These are phyloP conservation scores for Porites australiensis DNA, from an alignment of 64 coral and sea anemone species.

Conservation along the genomic window DNA sequence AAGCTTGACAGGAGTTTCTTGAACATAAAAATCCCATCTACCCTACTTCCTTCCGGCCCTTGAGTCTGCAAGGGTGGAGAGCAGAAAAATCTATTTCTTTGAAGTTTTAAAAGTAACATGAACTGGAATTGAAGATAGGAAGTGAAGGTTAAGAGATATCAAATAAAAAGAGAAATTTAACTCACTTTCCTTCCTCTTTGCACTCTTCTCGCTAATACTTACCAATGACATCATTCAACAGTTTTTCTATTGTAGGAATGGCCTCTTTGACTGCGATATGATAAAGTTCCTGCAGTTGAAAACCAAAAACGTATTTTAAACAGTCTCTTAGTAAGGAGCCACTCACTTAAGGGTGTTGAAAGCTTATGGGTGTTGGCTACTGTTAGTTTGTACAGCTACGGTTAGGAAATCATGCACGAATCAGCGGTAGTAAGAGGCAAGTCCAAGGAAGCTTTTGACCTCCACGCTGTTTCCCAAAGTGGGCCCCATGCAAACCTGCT, in stretches of 20 bases:
- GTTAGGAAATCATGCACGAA: slow-evolving; percentile 10
- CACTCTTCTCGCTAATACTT: neutral
- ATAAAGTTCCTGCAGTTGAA: slow-evolving; percentile 47
- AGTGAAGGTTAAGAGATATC: no score
- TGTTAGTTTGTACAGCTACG: neutral
- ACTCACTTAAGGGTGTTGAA: no score
- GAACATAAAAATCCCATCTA: no score
- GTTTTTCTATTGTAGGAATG: neutral
- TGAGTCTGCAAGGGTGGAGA: no score
- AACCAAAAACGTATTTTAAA: no score
- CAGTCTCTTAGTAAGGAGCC: no score
- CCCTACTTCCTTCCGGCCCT: no score
- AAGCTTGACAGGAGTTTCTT: no score
- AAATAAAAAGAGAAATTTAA: no score
- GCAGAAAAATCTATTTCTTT: no score
- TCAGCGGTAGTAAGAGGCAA: slow-evolving; percentile 4
- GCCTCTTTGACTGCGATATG: slow-evolving; percentile 39
- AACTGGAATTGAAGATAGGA: no score
- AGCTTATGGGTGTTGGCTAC: neutral
- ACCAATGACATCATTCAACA: slow-evolving; percentile 43
- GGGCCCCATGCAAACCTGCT: slow-evolving; percentile 14
- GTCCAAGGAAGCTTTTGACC: slow-evolving; percentile 14
- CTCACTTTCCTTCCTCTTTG: neutral
- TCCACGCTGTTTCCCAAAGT: neutral
- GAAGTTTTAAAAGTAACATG: no score